Base-by-base conservation (phyloP, 37 sponge, comb jelly and placozoan species). In the Tethya wilhelma region DNA sequence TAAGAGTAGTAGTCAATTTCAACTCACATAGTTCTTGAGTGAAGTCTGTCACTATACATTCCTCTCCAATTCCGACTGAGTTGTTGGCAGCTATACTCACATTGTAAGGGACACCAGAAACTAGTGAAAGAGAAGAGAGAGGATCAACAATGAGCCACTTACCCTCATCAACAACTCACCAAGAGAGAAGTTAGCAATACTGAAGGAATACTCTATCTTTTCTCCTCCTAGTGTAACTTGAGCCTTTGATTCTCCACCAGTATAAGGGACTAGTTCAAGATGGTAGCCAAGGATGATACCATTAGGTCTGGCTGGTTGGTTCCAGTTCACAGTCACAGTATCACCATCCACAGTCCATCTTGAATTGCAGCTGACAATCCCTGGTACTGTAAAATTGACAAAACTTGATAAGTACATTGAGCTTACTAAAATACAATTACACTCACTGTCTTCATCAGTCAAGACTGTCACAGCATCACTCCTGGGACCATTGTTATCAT, bases 81-180 rank as follows among this genome's bases (percentile, higher is more conserved):
- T 81, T 81, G 46, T 41, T 31, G 4, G 82, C 82, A 19, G 62
- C 33, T 28, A 81, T 46, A 1, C 22, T 17, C 37, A 71, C 82
- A 59, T 41, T 63, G 63, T 81, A 81, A 11, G 82, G 82, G 4
- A 71, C 63, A 63, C 82, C 82, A 43, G 3, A 63, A 26, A 1
- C 82, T 72, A 38, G 0, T 20, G n/a, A n/a, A n/a, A n/a, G n/a
- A n/a, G n/a, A n/a, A n/a, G n/a, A n/a, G n/a, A n/a, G n/a, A n/a
- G n/a, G n/a, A n/a, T n/a, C n/a, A n/a, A n/a, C n/a, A n/a, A n/a
- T n/a, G n/a, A n/a, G n/a, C n/a, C n/a, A n/a, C n/a, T n/a, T n/a
- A n/a, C n/a, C n/a, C n/a, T n/a, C n/a, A n/a, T n/a, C n/a, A n/a
- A n/a, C n/a, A n/a, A n/a, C n/a, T n/a, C n/a, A n/a, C n/a, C n/a